Percentiles rank a stretch among this genome's conserved stretches.
Conservation (phyloP, 1,140 invertebrate species). For the Papilio aristodemus region DNA sequence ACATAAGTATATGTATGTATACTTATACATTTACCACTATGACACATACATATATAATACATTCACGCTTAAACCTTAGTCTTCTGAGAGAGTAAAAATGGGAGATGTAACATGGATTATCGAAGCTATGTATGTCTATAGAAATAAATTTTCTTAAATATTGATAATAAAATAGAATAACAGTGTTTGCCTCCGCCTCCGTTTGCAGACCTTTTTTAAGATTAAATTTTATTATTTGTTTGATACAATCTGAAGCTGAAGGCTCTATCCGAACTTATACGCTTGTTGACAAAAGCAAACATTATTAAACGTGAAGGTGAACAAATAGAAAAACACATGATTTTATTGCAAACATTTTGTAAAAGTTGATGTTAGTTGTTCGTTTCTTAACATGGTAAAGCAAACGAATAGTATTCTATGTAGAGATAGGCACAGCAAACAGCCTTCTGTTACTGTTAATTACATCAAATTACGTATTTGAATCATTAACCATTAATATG, state of each 20-base stretch:
- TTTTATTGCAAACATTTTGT: background rate
- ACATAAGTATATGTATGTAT: too few relatives aligned
- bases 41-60: too few relatives aligned
- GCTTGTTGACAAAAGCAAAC: slow-evolving; percentile 17
- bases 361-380: background rate
- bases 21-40: too few relatives aligned
- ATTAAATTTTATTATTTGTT: slow-evolving; percentile 17
- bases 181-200: background rate
- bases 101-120: too few relatives aligned
- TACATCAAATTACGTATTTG: too few relatives aligned
- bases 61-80: too few relatives aligned
- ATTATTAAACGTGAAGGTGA: slow-evolving; percentile 1
- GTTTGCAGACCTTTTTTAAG: slow-evolving; percentile 1
- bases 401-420: too few relatives aligned
- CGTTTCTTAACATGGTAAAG: too few relatives aligned
- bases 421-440: too few relatives aligned
- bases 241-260: slow-evolving; percentile 28
- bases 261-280: background rate
- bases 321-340: slow-evolving; percentile 1
- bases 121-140: background rate
- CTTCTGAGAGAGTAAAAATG: too few relatives aligned
- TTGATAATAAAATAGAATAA: slow-evolving; percentile 5
- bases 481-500: too few relatives aligned
- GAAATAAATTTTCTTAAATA: background rate
- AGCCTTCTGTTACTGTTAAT: too few relatives aligned